Evolutionary conservation across 2,888 invertebrate genomes (phyloP), one percentile per base, ranked within the genome.

Genomic region (Apocheima hispidaria): DNA sequence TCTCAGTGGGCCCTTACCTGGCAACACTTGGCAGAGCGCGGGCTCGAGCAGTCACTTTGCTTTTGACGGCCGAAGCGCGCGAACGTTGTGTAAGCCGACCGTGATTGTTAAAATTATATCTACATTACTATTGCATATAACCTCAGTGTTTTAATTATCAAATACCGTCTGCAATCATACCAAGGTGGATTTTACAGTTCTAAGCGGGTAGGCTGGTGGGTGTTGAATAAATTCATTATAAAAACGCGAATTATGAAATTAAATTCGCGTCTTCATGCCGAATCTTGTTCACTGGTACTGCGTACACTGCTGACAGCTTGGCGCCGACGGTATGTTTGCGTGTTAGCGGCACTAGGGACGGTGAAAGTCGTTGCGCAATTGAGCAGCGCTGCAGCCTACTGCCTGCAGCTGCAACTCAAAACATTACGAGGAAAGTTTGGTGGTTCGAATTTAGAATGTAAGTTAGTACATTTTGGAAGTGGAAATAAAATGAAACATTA

Each of bases 311-410:
- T 21, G 14, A 28, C 33, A 12, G 18, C 6, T 41, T 14, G 10
- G 23, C 23, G 60, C 26, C 35, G 23, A 36, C 51, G 65, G 66
- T 68, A n/a, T n/a, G 74, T 73, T 77, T 71, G 73, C 74, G 69
- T 63, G 73, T 66, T 75, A 75, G 71, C 64, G 65, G 63, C 55
- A 65, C 72, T 73, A 73, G 73, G 74, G 74, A 69, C 76, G 86
- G 92, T 87, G 92, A 92, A 92, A 92, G 92, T 89, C 74, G 77
- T 91, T 91, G 82, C 86, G 85, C 84, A 91, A 92, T 86, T 88
- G 86, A 83, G 81, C 77, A 54, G 20, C 48, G 12, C 50, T 46
- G 51, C 55, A 54, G 50, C 43, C 35, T 33, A 30, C 36, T 55
- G 68, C 67, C 69, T 77, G 78, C 81, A 82, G 78, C 81, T 82